Conservation (phyloP, 2,797 vertebrate genomes). For the Phoebastria nigripes region DNA sequence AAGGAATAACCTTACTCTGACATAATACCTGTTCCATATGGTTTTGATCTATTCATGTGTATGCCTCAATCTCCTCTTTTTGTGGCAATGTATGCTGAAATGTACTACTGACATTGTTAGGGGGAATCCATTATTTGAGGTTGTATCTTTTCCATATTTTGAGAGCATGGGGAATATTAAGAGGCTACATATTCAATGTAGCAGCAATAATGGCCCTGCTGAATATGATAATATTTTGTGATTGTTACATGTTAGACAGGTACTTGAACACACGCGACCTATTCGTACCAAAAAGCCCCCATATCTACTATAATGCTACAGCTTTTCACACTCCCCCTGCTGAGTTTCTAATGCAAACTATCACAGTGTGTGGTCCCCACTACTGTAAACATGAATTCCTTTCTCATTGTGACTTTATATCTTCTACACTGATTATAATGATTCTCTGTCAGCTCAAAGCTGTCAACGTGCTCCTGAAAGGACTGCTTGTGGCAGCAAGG, state of each 20-base stretch:
- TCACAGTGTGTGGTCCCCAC: slow-evolving; percentile 72
- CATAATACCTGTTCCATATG: background rate
- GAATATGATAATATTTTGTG: slow-evolving; percentile 66
- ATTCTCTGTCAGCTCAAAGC: slow-evolving; percentile 71
- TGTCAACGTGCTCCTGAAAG: slow-evolving; percentile 67
- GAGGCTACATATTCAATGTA: background rate
- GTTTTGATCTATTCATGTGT: slow-evolving; percentile 4
- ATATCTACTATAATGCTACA: slow-evolving; percentile 53
- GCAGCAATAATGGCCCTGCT: slow-evolving; percentile 3
- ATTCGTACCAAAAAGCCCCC: slow-evolving; percentile 52
- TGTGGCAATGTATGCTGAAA: background rate
- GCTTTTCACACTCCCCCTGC: slow-evolving; percentile 66
- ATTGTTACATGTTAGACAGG: slow-evolving; percentile 58
- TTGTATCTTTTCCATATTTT: background rate
- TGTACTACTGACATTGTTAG: background rate
- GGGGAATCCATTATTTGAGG: background rate
- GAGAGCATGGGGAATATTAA: slow-evolving; percentile 1
- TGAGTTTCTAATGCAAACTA: slow-evolving; percentile 76
- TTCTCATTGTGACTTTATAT: slow-evolving; percentile 71
- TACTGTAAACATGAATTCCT: slow-evolving; percentile 74
- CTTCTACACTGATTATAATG: slow-evolving; percentile 73
- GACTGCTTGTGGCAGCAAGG: background rate
- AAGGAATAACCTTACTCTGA: slow-evolving; percentile 20
- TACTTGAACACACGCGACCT: slow-evolving; percentile 66
- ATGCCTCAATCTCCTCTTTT: background rate